These are phyloP conservation scores for Cosmia pyralina DNA, from an alignment of 2,888 invertebrate species.

Conservation along the genomic window DNA sequence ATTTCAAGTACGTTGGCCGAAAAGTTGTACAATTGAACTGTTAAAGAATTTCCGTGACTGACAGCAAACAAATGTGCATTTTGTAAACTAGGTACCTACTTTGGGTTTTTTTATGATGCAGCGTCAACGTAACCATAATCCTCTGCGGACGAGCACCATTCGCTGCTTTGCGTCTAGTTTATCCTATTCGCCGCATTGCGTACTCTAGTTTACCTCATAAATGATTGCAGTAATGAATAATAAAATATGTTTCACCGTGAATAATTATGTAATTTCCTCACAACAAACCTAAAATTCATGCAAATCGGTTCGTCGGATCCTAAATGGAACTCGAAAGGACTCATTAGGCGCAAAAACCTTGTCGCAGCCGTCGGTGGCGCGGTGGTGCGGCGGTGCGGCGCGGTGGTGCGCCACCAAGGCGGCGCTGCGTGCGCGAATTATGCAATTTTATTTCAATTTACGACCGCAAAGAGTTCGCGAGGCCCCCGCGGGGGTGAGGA, in stretches of 20 bases:
- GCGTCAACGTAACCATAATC: too few relatives aligned
- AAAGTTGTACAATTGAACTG: too few relatives aligned
- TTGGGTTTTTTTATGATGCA: too few relatives aligned
- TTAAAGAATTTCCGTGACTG: too few relatives aligned
- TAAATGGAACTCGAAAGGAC: conserved; percentile 64
- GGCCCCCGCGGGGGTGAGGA: conserved; percentile 22
- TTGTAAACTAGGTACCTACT: too few relatives aligned
- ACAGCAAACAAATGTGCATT: too few relatives aligned
- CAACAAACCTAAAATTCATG: conserved; percentile 37
- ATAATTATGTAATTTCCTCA: conserved; percentile 35
- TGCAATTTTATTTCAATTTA: conserved; percentile 88
- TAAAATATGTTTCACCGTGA: conserved; percentile 18
- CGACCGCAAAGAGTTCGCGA: conserved; percentile 76
- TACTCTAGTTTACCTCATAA: neutral
- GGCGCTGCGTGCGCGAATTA: conserved; percentile 78
- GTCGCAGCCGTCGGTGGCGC: conserved; percentile 64
- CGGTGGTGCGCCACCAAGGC: conserved; percentile 39
- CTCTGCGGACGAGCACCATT: too few relatives aligned
- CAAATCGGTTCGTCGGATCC: conserved; percentile 33
- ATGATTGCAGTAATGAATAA: neutral
- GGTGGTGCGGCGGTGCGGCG: conserved; percentile 52
- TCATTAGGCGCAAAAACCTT: conserved; percentile 83
- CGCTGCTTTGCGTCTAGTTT: too few relatives aligned
- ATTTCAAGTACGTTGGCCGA: too few relatives aligned
- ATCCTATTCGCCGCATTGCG: neutral